Conservation (phyloP, 2,888 invertebrate species). For the Sipunculus nudus region DNA sequence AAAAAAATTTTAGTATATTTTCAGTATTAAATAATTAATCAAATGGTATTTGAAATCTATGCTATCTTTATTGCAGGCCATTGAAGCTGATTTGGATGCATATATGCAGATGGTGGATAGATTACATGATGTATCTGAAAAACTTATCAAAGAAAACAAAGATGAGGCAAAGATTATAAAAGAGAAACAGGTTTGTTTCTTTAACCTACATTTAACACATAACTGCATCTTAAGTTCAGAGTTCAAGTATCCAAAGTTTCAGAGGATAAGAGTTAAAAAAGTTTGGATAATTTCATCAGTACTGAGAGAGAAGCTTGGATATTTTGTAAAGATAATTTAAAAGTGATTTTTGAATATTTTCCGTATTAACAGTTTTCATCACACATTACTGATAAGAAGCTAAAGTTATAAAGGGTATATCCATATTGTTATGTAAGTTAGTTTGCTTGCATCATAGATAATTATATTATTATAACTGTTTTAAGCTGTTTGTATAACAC, state of each 20-base stretch:
- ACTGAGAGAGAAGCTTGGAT: background rate
- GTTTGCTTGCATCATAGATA: no score
- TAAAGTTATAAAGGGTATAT: no score
- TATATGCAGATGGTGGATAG: constrained; percentile 60
- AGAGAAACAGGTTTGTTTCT: constrained; percentile 54
- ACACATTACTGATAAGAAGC: no score
- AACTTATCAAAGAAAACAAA: constrained; percentile 76
- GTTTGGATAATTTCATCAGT: background rate
- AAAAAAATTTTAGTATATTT: no score
- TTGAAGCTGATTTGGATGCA: constrained; percentile 68
- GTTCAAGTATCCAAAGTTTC: no score
- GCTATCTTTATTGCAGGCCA: constrained; percentile 75
- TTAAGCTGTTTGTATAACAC: no score
- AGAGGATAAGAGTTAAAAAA: no score
- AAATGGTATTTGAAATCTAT: no score
- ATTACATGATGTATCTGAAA: constrained; percentile 54
- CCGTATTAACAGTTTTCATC: no score
- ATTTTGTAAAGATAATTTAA: background rate
- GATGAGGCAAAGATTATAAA: constrained; percentile 73
- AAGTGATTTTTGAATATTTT: background rate
- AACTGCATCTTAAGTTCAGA: no score
- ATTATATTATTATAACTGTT: no score
- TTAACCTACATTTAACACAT: background rate
- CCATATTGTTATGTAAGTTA: no score
- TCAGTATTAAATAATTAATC: background rate